Base-by-base conservation (phyloP, 2,113 vertebrate species). In the Lampris incognitus region DNA sequence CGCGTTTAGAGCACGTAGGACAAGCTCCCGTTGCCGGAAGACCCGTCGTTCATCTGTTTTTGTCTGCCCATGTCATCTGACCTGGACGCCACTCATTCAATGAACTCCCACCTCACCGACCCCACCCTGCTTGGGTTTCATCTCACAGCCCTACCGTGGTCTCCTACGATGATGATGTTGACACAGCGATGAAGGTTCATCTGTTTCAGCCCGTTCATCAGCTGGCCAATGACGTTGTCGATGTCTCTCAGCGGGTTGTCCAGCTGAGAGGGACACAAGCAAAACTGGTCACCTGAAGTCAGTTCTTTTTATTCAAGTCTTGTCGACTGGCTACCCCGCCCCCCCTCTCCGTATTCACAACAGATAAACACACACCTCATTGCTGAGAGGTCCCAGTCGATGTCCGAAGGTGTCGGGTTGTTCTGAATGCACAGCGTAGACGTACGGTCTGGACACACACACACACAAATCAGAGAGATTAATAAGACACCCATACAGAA, bases 171-270 rank as follows among this genome's bases (percentile, higher is more conserved):
- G 89, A 99, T 96, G 90, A 99, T 92, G 61, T 99, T 99, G 60
- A 97, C 95, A 79, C 98, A 99, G 67, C 97, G 96, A 71, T 99
- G 97, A 5, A 99, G 94, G 69, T 97, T 96, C 92, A 98, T 89
- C 72, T 99, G 98, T 81, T 99, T 99, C 85, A 99, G 88, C 1
- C 98, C 98, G 40, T 98, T 97, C 98, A 99, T 97, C 82, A 99
- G 89, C n/a, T 98, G 97, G 46, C 97, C 97, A 11, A 99, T 95
- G 70, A 95, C 94, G 91, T 94, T 97, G 84, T 99, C 98, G 49
- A 98, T 96, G 71, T 97, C 96, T 74, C 94, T 95, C 82, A 99
- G 90, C 38, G 96, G 96, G 85, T 96, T 96, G 79, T 96, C 95
- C 94, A 99, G 93, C 97, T 99, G 5, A 1, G 9, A 2, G n/a